Base-by-base conservation (phyloP, 30 jellyfish, hydroid and myxozoan genomes). In the Chrysaora quinquecirrha region DNA sequence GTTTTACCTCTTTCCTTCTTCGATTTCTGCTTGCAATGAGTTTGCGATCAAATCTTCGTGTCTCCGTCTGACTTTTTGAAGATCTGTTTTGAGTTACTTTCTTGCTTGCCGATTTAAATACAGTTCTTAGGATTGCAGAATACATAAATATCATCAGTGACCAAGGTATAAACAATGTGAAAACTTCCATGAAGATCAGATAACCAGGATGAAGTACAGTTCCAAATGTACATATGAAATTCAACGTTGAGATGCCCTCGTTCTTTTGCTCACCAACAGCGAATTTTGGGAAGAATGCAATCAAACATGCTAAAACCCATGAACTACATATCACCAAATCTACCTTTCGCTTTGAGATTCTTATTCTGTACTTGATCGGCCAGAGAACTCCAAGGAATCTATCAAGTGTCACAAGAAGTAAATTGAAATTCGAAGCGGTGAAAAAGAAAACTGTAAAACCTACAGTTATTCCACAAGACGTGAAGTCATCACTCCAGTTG, bases 101-200 rank as follows among this genome's bases (percentile, higher is more conserved):
- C 7, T 20, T 34, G 30, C 29, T 32, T 46, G 64, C 52, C 75
- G 86, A 35, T 7, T 68, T 22, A 21, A 82, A 34, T 11, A 27
- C 87, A 69, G 46, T 56, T 54, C 68, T 72, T 9, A 82, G 34
- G 12, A 82, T 71, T 4, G 30, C 54, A 20, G 47, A 25, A 35
- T 82, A 82, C 80, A 82, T 49, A 0, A 34, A 49, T 9, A 71
- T 58, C 79, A 82, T 71, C 28, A 72, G 19, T 19, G 62, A 2
- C 70, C 78, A 71, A 16, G 93, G 93, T 14, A 82, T 34, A 33
- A 82, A 56, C 56, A 82, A 48, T 21, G 87, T 82, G 60, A 69
- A 50, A 23, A 82, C 34, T n/a, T 29, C 70, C 64, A 82, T 56
- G 63, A 82, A 58, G 20, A 35, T 35, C 38, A 46, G 46, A 43